Evolutionary conservation across 2,888 invertebrate species (phyloP).

Genomic region (Uropetala carovei): DNA sequence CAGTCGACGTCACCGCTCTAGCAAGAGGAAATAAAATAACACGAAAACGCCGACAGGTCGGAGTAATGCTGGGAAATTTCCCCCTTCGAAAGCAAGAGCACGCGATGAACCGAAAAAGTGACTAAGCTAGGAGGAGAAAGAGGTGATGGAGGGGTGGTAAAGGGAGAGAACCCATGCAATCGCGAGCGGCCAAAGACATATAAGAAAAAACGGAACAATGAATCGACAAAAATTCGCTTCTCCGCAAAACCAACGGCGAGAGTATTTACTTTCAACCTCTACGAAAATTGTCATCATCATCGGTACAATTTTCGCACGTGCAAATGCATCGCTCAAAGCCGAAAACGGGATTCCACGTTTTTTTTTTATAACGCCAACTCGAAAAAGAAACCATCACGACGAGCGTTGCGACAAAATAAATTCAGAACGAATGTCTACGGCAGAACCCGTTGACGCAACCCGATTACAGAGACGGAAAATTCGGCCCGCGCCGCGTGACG

Average conservation of each 20-base stretch:
- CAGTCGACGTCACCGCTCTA: background rate
- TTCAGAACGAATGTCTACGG: no score
- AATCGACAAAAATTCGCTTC: background rate
- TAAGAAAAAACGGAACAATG: background rate
- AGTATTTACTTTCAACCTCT: background rate
- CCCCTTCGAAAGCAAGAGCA: constrained; percentile 3
- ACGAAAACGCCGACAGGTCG: background rate
- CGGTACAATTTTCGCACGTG: no score
- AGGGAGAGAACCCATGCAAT: background rate
- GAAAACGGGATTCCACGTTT: no score
- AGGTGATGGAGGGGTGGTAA: background rate
- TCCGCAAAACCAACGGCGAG: background rate
- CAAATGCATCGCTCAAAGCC: no score
- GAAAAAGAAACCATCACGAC: no score
- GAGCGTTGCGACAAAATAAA: no score
- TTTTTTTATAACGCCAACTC: no score
- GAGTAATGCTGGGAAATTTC: constrained; percentile 12
- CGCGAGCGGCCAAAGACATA: background rate
- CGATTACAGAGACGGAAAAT: no score
- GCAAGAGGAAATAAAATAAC: background rate
- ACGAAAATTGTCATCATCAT: background rate
- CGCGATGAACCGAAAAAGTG: constrained; percentile 12
- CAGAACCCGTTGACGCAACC: no score
- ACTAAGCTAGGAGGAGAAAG: background rate
- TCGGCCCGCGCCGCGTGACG: background rate